Percentiles rank a stretch among this genome's conserved stretches.
These are phyloP conservation scores for Pseudomyrmex concolor DNA, from an alignment of 1,140 invertebrate genomes.

Conservation along the genomic window DNA sequence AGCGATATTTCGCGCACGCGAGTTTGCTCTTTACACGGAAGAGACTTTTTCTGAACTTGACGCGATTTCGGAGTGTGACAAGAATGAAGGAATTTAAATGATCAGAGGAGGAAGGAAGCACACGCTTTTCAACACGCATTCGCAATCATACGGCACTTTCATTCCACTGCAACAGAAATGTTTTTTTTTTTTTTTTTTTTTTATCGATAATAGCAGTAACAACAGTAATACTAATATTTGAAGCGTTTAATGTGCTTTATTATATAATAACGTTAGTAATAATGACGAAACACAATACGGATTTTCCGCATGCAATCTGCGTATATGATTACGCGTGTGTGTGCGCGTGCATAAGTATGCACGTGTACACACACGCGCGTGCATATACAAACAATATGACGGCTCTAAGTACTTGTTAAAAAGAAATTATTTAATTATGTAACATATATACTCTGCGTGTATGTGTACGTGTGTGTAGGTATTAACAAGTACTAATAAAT, in stretches of 20 bases:
- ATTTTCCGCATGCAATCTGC: conserved; percentile 49
- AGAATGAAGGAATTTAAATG: no score
- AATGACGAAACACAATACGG: conserved; percentile 73
- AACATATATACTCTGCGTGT: background rate
- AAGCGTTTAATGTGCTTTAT: conserved; percentile 82
- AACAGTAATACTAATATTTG: conserved; percentile 75
- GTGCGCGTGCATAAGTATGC: no score
- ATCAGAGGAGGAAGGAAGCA: no score
- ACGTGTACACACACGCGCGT: background rate
- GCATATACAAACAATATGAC: no score
- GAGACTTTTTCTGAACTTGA: no score
- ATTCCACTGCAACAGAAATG: conserved; percentile 73
- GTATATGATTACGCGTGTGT: background rate
- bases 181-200: background rate
- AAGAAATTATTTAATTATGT: no score
- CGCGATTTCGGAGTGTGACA: background rate
- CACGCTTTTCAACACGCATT: conserved; percentile 13
- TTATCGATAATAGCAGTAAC: background rate
- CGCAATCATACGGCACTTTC: conserved; percentile 61
- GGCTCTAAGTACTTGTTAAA: no score
- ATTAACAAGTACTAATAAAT: no score
- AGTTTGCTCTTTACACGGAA: no score
- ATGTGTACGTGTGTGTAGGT: background rate
- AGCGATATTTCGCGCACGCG: no score
- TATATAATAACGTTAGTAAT: conserved; percentile 81